phyloP scores from a whole-genome alignment of 2,113 vertebrate species.

The Urocitellus parryii region DNA sequence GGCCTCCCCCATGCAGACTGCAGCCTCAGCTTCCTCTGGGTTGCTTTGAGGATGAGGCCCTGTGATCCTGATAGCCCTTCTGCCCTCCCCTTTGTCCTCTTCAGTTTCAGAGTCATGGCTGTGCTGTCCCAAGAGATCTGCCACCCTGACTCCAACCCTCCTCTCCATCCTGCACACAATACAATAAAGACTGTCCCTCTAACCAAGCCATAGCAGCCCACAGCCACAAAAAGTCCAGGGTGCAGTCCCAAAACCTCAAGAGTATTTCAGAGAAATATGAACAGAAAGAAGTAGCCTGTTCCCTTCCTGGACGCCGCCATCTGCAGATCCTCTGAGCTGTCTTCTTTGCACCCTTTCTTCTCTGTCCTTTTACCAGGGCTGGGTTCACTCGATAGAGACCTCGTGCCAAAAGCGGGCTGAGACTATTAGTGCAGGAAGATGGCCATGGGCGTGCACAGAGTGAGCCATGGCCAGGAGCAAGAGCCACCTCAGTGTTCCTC shows the following conservation, averaged over 20 bases:
- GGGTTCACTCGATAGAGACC: neutral
- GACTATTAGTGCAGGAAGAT: neutral
- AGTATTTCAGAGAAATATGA: slow-evolving; percentile 45
- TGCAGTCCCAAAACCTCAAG: slow-evolving; percentile 37
- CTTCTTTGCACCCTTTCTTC: neutral
- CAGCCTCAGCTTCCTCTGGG: slow-evolving; percentile 31
- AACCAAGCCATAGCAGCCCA: neutral
- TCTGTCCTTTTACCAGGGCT: neutral
- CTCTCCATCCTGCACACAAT: neutral
- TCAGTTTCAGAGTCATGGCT: neutral
- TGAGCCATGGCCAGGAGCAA: neutral
- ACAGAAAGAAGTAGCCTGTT: slow-evolving; percentile 9
- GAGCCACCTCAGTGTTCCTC: neutral
- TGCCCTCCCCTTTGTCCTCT: neutral
- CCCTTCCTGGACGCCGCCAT: slow-evolving; percentile 1
- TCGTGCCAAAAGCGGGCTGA: neutral
- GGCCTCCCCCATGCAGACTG: neutral
- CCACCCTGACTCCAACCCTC: neutral
- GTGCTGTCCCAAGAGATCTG: neutral
- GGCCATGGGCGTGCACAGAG: accelerated
- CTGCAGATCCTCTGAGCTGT: neutral
- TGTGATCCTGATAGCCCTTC: accelerated
- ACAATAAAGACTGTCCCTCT: neutral
- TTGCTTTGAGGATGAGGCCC: accelerated
- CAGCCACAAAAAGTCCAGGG: neutral